These are phyloP conservation scores for Spialia ferax DNA, from an alignment of 2,888 invertebrate species.

Conservation along the genomic window DNA sequence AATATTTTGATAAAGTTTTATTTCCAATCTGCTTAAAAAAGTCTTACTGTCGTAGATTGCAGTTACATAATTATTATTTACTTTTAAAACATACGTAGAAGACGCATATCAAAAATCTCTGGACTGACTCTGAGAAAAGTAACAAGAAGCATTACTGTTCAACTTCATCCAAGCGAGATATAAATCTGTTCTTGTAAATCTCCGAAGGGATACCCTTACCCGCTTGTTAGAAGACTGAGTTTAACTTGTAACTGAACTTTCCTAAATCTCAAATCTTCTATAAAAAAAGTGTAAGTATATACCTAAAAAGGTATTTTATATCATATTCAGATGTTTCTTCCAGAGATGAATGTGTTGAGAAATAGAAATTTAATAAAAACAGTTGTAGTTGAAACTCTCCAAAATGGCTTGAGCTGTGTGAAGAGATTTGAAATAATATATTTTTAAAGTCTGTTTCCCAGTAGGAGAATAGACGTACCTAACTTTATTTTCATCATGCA, in stretches of 20 bases:
- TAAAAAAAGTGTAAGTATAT: no score
- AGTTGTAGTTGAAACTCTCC: not conserved
- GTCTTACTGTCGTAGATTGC: no score
- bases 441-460: no score
- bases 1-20: not conserved
- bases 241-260: conserved; percentile 44
- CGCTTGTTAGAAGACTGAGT: conserved; percentile 42
- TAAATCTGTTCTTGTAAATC: conserved; percentile 48
- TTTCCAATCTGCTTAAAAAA: not conserved
- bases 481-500: no score
- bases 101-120: not conserved
- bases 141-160: conserved; percentile 45
- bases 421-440: not conserved
- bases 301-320: conserved; percentile 25
- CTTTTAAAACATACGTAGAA: not conserved
- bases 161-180: conserved; percentile 43
- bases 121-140: conserved; percentile 35
- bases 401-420: not conserved
- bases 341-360: conserved; percentile 1
- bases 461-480: no score
- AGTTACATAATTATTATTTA: no score
- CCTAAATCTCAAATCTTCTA: conserved; percentile 22
- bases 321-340: conserved; percentile 8
- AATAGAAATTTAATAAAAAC: conserved; percentile 10
- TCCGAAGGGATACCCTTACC: conserved; percentile 33